Percentiles rank a stretch among this genome's conserved stretches.
These are phyloP conservation scores for Sebastes aleutianus DNA, from an alignment of 2,797 vertebrate species.

Conservation along the genomic window DNA sequence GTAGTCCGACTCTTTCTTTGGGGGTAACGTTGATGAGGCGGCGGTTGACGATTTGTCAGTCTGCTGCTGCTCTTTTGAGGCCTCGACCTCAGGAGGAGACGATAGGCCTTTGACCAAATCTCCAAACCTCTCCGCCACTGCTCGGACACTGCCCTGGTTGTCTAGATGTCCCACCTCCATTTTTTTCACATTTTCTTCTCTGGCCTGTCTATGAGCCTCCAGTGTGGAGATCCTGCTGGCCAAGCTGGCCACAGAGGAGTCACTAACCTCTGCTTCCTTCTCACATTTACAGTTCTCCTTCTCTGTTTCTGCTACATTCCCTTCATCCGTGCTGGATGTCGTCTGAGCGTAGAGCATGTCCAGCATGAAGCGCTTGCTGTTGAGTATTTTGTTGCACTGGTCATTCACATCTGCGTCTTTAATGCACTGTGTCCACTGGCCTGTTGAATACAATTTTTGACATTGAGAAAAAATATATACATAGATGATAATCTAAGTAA, in stretches of 20 bases:
- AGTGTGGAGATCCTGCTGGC: conserved; percentile 91
- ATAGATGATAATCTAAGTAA: background rate
- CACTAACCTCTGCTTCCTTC: conserved; percentile 76
- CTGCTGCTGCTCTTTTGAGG: conserved; percentile 78
- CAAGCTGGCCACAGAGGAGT: conserved; percentile 85
- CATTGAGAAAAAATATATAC: background rate
- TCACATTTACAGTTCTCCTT: conserved; percentile 80
- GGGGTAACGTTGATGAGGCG: conserved; percentile 56
- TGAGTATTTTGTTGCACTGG: conserved; percentile 91
- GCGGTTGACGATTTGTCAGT: conserved; percentile 72
- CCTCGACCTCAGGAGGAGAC: conserved; percentile 78
- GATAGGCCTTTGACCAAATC: conserved; percentile 86
- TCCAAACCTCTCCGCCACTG: conserved; percentile 91
- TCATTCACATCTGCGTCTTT: conserved; percentile 88
- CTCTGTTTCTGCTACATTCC: conserved; percentile 77
- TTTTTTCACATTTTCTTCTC: conserved; percentile 88
- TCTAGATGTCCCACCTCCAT: conserved; percentile 88
- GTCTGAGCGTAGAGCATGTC: conserved; percentile 96
- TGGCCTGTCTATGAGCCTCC: conserved; percentile 87
- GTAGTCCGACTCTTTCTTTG: conserved; percentile 94
- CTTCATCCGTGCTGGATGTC: conserved; percentile 77
- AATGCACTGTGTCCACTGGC: conserved; percentile 84
- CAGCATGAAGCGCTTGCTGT: conserved; percentile 94
- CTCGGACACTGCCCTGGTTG: conserved; percentile 91
- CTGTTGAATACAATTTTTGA: conserved; percentile 74